Conservation (phyloP, 37 sponge, comb jelly and placozoan species). For the Beroe forskalii region DNA sequence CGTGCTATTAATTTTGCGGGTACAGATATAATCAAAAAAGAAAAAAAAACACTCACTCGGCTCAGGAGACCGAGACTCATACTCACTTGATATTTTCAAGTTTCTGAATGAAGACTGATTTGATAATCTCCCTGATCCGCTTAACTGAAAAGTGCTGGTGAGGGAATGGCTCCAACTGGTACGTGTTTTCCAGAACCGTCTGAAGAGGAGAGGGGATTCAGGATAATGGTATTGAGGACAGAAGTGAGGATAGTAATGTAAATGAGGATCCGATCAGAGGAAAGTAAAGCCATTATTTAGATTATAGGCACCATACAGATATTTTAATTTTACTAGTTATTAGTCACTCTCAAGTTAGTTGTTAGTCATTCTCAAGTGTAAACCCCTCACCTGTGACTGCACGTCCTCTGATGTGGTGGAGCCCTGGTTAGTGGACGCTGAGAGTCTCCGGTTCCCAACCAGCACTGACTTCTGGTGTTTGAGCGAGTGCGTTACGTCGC, state of each 20-base stretch:
- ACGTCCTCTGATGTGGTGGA: conserved; percentile 39
- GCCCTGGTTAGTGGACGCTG: conserved; percentile 50
- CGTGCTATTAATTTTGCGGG: too few species aligned
- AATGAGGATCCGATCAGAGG: too few species aligned
- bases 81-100: conserved; percentile 47
- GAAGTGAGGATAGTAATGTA: too few species aligned
- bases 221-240: too few species aligned
- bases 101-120: conserved; percentile 30
- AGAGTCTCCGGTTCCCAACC: conserved; percentile 26
- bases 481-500: not conserved
- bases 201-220: conserved; percentile 4
- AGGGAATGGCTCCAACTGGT: conserved; percentile 16
- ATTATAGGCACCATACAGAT: too few species aligned
- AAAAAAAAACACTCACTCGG: too few species aligned
- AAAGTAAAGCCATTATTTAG: too few species aligned
- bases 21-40: too few species aligned
- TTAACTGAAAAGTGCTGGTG: conserved; percentile 56
- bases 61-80: too few species aligned
- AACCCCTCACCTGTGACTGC: conserved; percentile 64
- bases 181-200: conserved; percentile 29
- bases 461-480: conserved; percentile 38
- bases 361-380: too few species aligned
- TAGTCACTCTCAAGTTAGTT: too few species aligned
- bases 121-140: conserved; percentile 37
- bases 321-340: too few species aligned